These are phyloP conservation scores for Hydrocynus forskahlii DNA, from an alignment of 2,797 vertebrate genomes.

Conservation along the genomic window DNA sequence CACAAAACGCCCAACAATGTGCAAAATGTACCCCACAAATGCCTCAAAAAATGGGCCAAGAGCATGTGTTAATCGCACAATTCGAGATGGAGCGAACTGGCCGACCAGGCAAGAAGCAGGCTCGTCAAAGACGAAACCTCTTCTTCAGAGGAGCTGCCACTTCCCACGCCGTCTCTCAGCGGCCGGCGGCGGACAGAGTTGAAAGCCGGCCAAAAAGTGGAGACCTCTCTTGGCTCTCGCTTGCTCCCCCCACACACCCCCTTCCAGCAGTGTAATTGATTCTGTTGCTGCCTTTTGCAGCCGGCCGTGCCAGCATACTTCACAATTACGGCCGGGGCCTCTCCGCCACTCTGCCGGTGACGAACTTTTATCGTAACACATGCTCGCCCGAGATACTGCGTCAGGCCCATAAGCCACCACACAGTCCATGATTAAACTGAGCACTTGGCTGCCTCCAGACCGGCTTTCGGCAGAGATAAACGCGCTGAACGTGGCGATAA, in stretches of 20 bases:
- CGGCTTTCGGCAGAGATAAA: slow-evolving; percentile 54
- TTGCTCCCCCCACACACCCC: background rate
- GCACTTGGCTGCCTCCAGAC: slow-evolving; percentile 50
- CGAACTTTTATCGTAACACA: slow-evolving; percentile 52
- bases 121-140: background rate
- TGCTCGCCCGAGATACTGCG: slow-evolving; percentile 36
- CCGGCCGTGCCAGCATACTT: slow-evolving; percentile 36
- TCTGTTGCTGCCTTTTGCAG: slow-evolving; percentile 35
- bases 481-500: slow-evolving; percentile 52
- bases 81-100: background rate
- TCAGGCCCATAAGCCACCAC: slow-evolving; percentile 36
- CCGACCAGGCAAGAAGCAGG: background rate
- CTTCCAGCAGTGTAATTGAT: slow-evolving; percentile 51
- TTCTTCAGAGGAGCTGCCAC: slow-evolving; percentile 6
- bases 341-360: slow-evolving; percentile 26
- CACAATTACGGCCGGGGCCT: slow-evolving; percentile 44
- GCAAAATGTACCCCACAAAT: too few relatives aligned
- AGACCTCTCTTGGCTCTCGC: slow-evolving; percentile 18
- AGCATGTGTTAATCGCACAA: background rate
- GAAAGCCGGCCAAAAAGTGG: slow-evolving; percentile 36
- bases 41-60: too few relatives aligned
- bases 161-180: slow-evolving; percentile 14
- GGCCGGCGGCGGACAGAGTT: slow-evolving; percentile 11
- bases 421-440: slow-evolving; percentile 55
- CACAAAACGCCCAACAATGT: too few relatives aligned